A percentile compares a stretch with the other conserved stretches of the same genome.
Evolutionary conservation across 2,797 vertebrate species (phyloP).

Genomic region (Intellagama lesueurii): DNA sequence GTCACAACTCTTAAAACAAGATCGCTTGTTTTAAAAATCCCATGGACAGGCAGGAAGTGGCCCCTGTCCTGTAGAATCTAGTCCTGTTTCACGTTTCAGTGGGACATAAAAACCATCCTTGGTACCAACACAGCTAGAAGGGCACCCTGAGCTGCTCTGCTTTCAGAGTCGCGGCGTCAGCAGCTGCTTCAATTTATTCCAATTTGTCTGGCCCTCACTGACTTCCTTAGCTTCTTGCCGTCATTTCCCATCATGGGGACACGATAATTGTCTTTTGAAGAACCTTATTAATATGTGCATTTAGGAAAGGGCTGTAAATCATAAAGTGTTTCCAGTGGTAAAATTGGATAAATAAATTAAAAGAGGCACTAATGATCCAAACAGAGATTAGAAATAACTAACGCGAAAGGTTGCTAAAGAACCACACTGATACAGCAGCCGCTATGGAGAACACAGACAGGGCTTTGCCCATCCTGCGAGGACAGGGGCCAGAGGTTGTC

Average conservation of each 20-base stretch:
- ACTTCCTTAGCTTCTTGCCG: constrained; percentile 46
- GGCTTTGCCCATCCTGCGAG: not conserved
- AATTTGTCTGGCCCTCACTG: constrained; percentile 41
- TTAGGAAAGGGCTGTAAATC: constrained; percentile 73
- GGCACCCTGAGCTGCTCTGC: not conserved
- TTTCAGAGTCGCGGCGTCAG: constrained; percentile 46
- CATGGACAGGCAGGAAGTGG: not conserved
- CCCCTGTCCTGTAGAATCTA: not conserved
- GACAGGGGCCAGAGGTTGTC: not conserved
- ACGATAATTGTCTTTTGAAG: constrained; percentile 74
- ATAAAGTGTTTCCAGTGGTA: constrained; percentile 69
- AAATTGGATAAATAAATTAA: constrained; percentile 77
- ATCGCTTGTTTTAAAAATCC: not conserved
- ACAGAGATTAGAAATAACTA: constrained; percentile 67
- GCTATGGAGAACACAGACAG: constrained; percentile 6
- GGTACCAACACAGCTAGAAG: not conserved
- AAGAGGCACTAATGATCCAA: constrained; percentile 77
- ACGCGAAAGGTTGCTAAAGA: constrained; percentile 53
- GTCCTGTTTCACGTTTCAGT: not conserved
- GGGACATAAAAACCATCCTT: not conserved
- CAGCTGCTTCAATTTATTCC: constrained; percentile 40
- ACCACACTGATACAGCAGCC: constrained; percentile 24
- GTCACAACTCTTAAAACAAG: too few species aligned
- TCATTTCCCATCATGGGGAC: constrained; percentile 70
- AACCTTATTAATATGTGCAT: constrained; percentile 74